These are phyloP conservation scores for Lordiphosa andalusiaca DNA, from an alignment of 2,888 invertebrate genomes.

Conservation along the genomic window DNA sequence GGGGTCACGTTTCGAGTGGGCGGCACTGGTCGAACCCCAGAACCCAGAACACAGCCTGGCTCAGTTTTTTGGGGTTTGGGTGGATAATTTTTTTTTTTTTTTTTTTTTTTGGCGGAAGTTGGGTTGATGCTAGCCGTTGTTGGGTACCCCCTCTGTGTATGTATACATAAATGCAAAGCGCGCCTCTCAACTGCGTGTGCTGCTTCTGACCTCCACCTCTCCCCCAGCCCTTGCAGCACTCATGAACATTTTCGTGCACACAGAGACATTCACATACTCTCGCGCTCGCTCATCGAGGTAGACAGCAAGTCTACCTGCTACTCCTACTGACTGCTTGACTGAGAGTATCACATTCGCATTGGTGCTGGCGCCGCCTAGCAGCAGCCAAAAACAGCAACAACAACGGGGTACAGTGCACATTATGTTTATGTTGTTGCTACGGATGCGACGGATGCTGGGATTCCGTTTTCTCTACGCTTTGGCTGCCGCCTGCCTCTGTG, in stretches of 20 bases:
- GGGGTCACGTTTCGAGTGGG: constrained; percentile 66
- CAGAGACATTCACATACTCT: constrained; percentile 19
- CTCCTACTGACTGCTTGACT: constrained; percentile 21
- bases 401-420: constrained; percentile 67
- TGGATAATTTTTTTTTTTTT: constrained; percentile 16
- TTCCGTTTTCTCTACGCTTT: constrained; percentile 61
- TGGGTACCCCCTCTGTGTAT: constrained; percentile 52
- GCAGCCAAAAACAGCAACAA: constrained; percentile 52
- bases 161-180: constrained; percentile 73
- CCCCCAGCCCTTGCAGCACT: constrained; percentile 31
- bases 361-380: constrained; percentile 55
- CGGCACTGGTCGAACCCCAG: constrained; percentile 22
- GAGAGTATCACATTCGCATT: constrained; percentile 57
- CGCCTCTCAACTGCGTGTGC: constrained; percentile 61
- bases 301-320: constrained; percentile 68
- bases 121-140: neutral
- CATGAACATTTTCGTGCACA: constrained; percentile 63
- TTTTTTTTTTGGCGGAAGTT: constrained; percentile 6
- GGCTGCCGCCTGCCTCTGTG: constrained; percentile 26
- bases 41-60: constrained; percentile 36
- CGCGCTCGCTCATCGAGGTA: constrained; percentile 48
- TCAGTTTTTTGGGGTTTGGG: constrained; percentile 24
- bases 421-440: constrained; percentile 45
- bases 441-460: constrained; percentile 57
- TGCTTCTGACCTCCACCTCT: constrained; percentile 29